Percentiles rank a stretch among this genome's conserved stretches.
These are phyloP conservation scores for Tetanocera ferruginea DNA, from an alignment of 2,888 invertebrate species.

Conservation along the genomic window DNA sequence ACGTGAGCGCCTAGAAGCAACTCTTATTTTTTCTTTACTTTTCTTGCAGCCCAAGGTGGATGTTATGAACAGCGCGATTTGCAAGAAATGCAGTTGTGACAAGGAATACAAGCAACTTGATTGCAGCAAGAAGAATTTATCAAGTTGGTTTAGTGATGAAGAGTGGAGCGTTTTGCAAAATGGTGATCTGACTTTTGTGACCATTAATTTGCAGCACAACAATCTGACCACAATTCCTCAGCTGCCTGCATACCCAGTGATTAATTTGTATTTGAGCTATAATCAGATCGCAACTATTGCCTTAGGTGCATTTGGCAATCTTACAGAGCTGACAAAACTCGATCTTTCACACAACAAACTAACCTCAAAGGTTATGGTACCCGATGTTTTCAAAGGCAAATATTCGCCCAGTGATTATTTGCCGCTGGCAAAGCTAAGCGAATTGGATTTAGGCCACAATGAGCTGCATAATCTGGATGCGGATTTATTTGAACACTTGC, in stretches of 20 bases:
- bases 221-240: slow-evolving; percentile 57
- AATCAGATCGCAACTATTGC: slow-evolving; percentile 77
- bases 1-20: too few relatives aligned
- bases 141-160: slow-evolving; percentile 71
- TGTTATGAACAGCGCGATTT: slow-evolving; percentile 67
- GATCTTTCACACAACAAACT: slow-evolving; percentile 81
- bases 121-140: slow-evolving; percentile 72
- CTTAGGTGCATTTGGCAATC: slow-evolving; percentile 74
- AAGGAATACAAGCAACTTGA: slow-evolving; percentile 70
- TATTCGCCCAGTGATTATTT: slow-evolving; percentile 56
- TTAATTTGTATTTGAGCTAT: slow-evolving; percentile 74
- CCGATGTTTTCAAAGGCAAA: slow-evolving; percentile 77
- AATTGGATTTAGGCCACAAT: slow-evolving; percentile 77
- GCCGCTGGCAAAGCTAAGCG: slow-evolving; percentile 58
- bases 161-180: slow-evolving; percentile 72
- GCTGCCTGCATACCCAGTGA: slow-evolving; percentile 72
- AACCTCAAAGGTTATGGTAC: slow-evolving; percentile 73
- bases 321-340: slow-evolving; percentile 75
- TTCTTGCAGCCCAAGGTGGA: slow-evolving; percentile 50
- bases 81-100: slow-evolving; percentile 73
- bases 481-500: slow-evolving; percentile 83
- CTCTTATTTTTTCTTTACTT: slow-evolving; percentile 4
- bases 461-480: slow-evolving; percentile 78
- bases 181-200: slow-evolving; percentile 59
- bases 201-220: slow-evolving; percentile 62